Percentiles rank a stretch among this genome's conserved stretches.
phyloP scores from a whole-genome alignment of 2,888 invertebrate species.

The Gastrophysa polygoni region DNA sequence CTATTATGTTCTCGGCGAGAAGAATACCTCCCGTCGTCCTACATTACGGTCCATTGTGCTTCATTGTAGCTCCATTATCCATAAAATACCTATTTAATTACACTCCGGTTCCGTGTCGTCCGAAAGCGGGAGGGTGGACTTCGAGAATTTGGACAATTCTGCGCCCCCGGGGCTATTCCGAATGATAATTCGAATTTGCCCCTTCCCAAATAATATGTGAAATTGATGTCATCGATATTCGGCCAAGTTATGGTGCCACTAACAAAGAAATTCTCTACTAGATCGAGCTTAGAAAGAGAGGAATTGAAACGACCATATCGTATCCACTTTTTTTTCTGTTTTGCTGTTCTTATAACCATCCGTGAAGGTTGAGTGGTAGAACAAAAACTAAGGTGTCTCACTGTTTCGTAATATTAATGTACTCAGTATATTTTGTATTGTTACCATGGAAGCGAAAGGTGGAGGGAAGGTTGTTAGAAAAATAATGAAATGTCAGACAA shows the following conservation, averaged over 20 bases:
- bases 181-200: not conserved
- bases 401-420: not conserved
- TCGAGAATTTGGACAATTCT: slow-evolving; percentile 45
- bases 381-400: too few relatives aligned
- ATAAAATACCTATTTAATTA: slow-evolving; percentile 56
- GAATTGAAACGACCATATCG: too few relatives aligned
- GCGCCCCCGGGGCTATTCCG: slow-evolving; percentile 19
- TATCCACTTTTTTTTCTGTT: too few relatives aligned
- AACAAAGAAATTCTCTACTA: too few relatives aligned
- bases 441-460: too few relatives aligned
- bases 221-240: not conserved
- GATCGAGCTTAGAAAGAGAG: too few relatives aligned
- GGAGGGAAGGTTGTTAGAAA: too few relatives aligned
- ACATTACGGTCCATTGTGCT: slow-evolving; percentile 53
- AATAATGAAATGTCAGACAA: too few relatives aligned
- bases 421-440: too few relatives aligned
- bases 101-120: slow-evolving; percentile 45
- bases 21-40: slow-evolving; percentile 44
- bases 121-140: slow-evolving; percentile 44
- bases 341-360: too few relatives aligned
- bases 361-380: too few relatives aligned
- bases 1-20: slow-evolving; percentile 36
- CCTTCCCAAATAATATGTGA: not conserved
- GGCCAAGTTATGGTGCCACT: too few relatives aligned
- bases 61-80: slow-evolving; percentile 47